Conservation (phyloP, 2,888 invertebrate species). For the Hydraecia micacea region DNA sequence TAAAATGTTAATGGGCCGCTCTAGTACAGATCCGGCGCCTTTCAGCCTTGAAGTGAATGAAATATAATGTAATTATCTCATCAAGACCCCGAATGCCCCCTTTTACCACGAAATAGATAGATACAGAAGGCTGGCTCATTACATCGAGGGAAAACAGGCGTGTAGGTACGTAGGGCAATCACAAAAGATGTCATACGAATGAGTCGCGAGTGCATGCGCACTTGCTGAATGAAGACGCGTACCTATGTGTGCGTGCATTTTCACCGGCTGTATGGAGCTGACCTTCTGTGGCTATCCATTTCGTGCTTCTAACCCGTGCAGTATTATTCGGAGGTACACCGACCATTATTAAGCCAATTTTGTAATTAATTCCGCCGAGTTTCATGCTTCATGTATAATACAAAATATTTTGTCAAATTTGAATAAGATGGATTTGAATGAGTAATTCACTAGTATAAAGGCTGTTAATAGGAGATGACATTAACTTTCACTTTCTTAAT, state of each 20-base stretch:
- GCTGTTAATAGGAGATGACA: neutral
- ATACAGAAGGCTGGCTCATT: neutral
- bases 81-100: conserved; percentile 56
- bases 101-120: neutral
- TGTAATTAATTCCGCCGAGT: conserved; percentile 64
- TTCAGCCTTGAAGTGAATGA: conserved; percentile 62
- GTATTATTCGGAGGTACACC: conserved; percentile 57
- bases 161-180: neutral
- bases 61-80: conserved; percentile 69
- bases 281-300: neutral
- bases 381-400: conserved; percentile 50
- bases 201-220: too few relatives aligned
- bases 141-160: neutral
- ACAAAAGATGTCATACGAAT: neutral
- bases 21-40: conserved; percentile 52
- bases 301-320: conserved; percentile 12
- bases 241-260: neutral
- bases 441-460: neutral
- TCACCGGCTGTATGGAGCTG: neutral
- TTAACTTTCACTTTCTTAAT: neutral
- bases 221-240: neutral
- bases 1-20: conserved; percentile 59
- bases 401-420: conserved; percentile 44
- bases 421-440: conserved; percentile 17
- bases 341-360: conserved; percentile 67